Evolutionary conservation across 2,888 invertebrate genomes (phyloP).

Genomic region (Philereme vetulata): DNA sequence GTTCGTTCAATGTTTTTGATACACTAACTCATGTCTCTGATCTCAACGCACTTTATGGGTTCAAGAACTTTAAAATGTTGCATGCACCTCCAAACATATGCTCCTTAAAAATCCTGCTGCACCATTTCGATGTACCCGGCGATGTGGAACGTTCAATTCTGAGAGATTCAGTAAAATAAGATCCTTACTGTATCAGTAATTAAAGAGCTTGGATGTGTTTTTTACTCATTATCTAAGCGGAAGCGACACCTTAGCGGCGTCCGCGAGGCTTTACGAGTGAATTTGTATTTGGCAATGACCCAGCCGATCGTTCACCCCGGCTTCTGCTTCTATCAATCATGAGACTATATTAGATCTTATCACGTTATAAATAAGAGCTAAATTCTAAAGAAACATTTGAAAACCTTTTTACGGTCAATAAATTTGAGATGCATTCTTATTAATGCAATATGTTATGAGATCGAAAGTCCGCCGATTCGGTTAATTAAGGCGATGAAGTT

Average conservation of each 20-base stretch:
- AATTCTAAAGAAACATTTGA: conserved; percentile 6
- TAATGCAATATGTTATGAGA: conserved; percentile 29
- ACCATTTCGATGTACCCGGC: background rate
- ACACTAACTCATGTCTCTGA: conserved; percentile 75
- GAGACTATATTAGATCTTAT: conserved; percentile 25
- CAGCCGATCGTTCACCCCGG: conserved; percentile 68
- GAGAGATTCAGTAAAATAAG: conserved; percentile 15
- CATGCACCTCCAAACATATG: conserved; percentile 34
- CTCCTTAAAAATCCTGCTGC: conserved; percentile 17
- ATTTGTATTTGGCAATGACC: conserved; percentile 80
- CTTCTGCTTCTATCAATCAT: conserved; percentile 26
- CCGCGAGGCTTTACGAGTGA: conserved; percentile 62
- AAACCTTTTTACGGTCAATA: conserved; percentile 17
- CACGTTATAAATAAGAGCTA: conserved; percentile 20
- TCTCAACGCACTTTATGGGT: conserved; percentile 66
- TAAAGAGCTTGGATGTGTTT: conserved; percentile 37
- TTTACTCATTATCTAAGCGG: conserved; percentile 37
- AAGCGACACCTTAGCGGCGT: conserved; percentile 68
- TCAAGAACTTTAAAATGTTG: conserved; percentile 66
- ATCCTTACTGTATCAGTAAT: conserved; percentile 33
- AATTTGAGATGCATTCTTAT: conserved; percentile 23
- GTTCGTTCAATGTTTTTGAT: conserved; percentile 67
- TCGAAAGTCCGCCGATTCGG: conserved; percentile 16
- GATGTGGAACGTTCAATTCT: conserved; percentile 16
- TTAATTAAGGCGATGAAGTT: conserved; percentile 30